Conservation (phyloP, 2,113 vertebrate genomes). For the Octodon degus region DNA sequence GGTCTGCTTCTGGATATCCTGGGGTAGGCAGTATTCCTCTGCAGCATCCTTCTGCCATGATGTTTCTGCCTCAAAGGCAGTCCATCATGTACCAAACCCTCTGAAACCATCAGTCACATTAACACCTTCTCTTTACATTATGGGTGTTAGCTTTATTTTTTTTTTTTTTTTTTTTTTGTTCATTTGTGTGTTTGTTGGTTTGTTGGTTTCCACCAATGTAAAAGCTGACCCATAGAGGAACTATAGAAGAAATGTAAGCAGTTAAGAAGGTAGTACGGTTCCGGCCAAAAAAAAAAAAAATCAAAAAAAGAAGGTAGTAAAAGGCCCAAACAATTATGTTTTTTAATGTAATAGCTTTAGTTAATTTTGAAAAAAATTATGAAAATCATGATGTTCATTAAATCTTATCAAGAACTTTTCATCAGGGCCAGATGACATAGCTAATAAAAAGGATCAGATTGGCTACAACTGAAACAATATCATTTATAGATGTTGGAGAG, state of each 20-base stretch:
- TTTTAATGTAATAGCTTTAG: neutral
- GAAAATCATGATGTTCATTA: neutral
- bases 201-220: neutral
- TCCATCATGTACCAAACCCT: neutral
- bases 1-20: neutral
- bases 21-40: neutral
- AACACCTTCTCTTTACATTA: neutral
- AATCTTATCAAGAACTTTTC: constrained; percentile 35
- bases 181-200: too few species aligned
- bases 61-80: neutral
- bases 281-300: too few species aligned
- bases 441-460: constrained; percentile 7
- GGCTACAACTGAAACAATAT: neutral
- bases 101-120: neutral
- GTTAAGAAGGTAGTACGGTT: neutral
- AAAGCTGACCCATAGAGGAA: neutral
- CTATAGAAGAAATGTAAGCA: neutral
- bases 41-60: too few species aligned
- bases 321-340: neutral
- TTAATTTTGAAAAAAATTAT: constrained; percentile 40
- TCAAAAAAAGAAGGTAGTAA: neutral
- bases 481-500: neutral
- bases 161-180: neutral
- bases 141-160: neutral
- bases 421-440: neutral